phyloP scores from a whole-genome alignment of 2,113 vertebrate genomes.

The Elephantulus edwardii region DNA sequence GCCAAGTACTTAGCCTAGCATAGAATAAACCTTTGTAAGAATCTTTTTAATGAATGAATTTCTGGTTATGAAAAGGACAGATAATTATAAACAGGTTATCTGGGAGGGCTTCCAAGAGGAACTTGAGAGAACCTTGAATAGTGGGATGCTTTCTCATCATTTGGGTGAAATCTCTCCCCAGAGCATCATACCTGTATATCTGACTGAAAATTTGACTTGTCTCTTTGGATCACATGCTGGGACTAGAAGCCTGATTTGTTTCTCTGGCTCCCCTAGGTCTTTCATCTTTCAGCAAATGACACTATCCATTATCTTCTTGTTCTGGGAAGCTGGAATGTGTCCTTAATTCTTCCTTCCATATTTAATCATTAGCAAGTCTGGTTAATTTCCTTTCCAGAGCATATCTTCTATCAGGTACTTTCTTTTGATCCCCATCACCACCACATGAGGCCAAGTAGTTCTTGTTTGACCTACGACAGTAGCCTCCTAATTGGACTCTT shows the following conservation, averaged over 20 bases:
- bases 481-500: not conserved
- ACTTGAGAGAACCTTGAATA: not conserved
- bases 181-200: not conserved
- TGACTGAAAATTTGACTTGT: not conserved
- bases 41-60: slow-evolving; percentile 20
- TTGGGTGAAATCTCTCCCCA: not conserved
- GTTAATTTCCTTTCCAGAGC: not conserved
- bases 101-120: slow-evolving; percentile 36
- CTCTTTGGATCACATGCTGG: not conserved
- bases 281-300: not conserved
- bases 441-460: too few species aligned
- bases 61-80: not conserved
- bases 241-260: not conserved
- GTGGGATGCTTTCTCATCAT: not conserved
- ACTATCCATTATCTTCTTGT: not conserved
- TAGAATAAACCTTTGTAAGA: not conserved
- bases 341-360: not conserved
- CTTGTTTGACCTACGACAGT: not conserved
- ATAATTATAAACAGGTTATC: not conserved
- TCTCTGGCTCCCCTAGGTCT: not conserved
- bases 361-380: not conserved
- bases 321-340: not conserved
- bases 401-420: not conserved
- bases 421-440: not conserved
- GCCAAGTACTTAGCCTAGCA: not conserved